These are phyloP conservation scores for Morpho deidamia DNA, from an alignment of 2,888 invertebrate genomes.

Conservation along the genomic window DNA sequence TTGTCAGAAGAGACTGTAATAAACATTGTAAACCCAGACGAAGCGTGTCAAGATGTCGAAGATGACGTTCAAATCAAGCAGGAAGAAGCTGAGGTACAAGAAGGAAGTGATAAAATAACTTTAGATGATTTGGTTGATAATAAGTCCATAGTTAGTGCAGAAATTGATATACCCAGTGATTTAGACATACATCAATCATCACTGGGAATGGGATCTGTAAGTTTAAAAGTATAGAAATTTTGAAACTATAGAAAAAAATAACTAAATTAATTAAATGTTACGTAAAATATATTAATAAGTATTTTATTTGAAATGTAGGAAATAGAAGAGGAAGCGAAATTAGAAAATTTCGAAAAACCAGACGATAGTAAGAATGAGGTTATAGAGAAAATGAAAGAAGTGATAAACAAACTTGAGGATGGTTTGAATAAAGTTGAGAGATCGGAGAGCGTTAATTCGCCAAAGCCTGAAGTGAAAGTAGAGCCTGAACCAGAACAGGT, in stretches of 20 bases:
- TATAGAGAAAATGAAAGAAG: slow-evolving; percentile 63
- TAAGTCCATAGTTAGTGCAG: slow-evolving; percentile 5
- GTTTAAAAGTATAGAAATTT: slow-evolving; percentile 2
- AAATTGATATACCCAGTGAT: slow-evolving; percentile 15
- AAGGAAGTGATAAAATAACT: slow-evolving; percentile 16
- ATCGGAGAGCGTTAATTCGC: slow-evolving; percentile 22
- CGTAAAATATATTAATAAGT: not conserved
- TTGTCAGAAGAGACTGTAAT: not conserved
- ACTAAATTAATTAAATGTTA: not conserved
- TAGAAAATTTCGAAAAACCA: slow-evolving; percentile 56
- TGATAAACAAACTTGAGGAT: slow-evolving; percentile 58
- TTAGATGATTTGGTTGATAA: slow-evolving; percentile 18
- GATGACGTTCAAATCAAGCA: slow-evolving; percentile 10
- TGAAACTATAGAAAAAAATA: not conserved
- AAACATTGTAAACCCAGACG: too few relatives aligned
- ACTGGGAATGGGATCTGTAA: slow-evolving; percentile 17
- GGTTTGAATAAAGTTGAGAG: slow-evolving; percentile 43
- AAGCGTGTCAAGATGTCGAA: not conserved
- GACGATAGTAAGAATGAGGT: slow-evolving; percentile 52
- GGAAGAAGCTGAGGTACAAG: slow-evolving; percentile 19
- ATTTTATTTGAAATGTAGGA: slow-evolving; percentile 34
- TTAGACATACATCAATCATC: slow-evolving; percentile 10
- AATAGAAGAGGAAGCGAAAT: slow-evolving; percentile 49
- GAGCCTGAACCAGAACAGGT: slow-evolving; percentile 17
- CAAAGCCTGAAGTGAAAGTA: slow-evolving; percentile 31